These are phyloP conservation scores for Diplazon laetatorius DNA, from an alignment of 2,888 invertebrate species.

Conservation along the genomic window DNA sequence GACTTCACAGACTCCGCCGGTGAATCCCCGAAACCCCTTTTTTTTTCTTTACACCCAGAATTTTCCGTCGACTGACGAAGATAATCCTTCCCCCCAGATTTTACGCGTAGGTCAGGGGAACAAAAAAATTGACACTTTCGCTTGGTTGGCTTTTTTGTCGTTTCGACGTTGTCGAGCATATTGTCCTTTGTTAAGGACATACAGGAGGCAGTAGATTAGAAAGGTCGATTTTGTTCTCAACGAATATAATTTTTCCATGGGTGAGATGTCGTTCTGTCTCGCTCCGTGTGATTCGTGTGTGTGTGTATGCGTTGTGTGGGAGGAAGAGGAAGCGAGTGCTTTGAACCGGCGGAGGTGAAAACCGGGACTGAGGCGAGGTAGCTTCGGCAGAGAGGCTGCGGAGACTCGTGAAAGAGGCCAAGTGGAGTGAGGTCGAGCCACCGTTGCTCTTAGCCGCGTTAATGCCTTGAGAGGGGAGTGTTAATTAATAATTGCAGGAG, in stretches of 20 bases:
- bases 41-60: background rate
- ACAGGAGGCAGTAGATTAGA: background rate
- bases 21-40: slow-evolving; percentile 44
- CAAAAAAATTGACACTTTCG: background rate
- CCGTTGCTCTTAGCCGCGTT: slow-evolving; percentile 75
- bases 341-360: slow-evolving; percentile 52
- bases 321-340: slow-evolving; percentile 35
- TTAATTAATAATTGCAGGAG: slow-evolving; percentile 82
- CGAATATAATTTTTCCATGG: background rate
- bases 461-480: slow-evolving; percentile 81
- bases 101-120: slow-evolving; percentile 14
- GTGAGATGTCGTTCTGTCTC: background rate
- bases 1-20: slow-evolving; percentile 44
- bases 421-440: slow-evolving; percentile 58
- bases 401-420: slow-evolving; percentile 64
- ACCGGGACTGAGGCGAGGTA: slow-evolving; percentile 49
- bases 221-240: background rate
- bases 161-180: too few relatives aligned
- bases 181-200: background rate
- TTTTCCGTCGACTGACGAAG: background rate
- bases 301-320: slow-evolving; percentile 14
- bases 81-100: slow-evolving; percentile 34
- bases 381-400: slow-evolving; percentile 47
- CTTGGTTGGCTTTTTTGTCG: background rate
- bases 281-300: slow-evolving; percentile 4